A percentile compares a stretch with the other conserved stretches of the same genome.
These are phyloP conservation scores for Drosophila subpulchrella DNA, from an alignment of 1,140 invertebrate genomes.

Conservation along the genomic window DNA sequence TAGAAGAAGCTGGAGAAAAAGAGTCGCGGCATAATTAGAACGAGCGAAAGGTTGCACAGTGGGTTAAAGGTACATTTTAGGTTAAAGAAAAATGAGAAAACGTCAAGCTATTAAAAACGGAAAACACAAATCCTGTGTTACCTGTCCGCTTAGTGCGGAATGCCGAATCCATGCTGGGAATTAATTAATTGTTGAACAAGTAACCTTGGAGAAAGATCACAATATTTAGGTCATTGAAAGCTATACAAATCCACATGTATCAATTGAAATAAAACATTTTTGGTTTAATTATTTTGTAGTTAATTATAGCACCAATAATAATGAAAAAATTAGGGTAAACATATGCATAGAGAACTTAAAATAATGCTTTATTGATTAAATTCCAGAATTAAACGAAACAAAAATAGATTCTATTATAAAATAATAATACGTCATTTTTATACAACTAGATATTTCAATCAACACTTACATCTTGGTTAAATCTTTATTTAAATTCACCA, in stretches of 20 bases:
- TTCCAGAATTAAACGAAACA: too few species aligned
- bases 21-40: constrained; percentile 67
- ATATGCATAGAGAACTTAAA: too few species aligned
- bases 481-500: too few species aligned
- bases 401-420: too few species aligned
- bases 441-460: too few species aligned
- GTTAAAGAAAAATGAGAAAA: constrained; percentile 3
- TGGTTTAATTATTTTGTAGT: background rate
- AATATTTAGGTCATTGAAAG: constrained; percentile 23
- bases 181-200: constrained; percentile 22
- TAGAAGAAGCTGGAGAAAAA: constrained; percentile 49
- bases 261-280: background rate
- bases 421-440: too few species aligned
- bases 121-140: constrained; percentile 64
- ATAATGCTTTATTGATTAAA: too few species aligned
- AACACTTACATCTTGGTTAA: too few species aligned
- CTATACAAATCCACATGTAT: background rate
- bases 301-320: background rate
- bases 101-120: constrained; percentile 27
- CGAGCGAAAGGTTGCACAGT: constrained; percentile 72
- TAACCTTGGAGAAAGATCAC: constrained; percentile 23
- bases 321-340: background rate
- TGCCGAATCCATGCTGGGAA: constrained; percentile 19
- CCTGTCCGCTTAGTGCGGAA: constrained; percentile 34
- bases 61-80: constrained; percentile 37